Base-by-base conservation (phyloP, 2,888 invertebrate species). In the Rhamnusium bicolor region DNA sequence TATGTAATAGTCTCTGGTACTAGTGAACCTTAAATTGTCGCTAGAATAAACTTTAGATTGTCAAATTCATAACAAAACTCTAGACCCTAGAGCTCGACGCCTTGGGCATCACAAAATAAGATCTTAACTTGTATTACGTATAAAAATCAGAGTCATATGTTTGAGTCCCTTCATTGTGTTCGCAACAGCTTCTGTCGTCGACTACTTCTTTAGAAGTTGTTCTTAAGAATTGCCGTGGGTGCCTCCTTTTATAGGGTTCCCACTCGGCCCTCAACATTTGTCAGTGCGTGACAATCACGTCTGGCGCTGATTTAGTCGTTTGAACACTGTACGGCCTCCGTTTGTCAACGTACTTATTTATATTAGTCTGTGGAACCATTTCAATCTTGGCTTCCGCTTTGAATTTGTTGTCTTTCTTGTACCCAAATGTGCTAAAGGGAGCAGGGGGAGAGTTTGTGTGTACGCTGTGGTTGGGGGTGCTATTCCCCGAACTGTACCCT, bases 231-330 rank as follows among this genome's bases (percentile, higher is more conserved):
- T 87, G 89, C 86, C 90, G 90, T 84, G 91, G 91, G 86, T 89
- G 89, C 80, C 91, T 88, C 82, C 91, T 86, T 82, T 89, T 89
- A 86, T 91, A 91, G 72, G 91, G 91, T 85, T 91, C 91, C 91
- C 91, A 91, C 86, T 90, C 91, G 91, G 92, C 93, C 90, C 91
- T 90, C 91, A 92, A 82, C 89, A 89, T 87, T 83, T 91, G 93
- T 94, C 93, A 94, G 92, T 94, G 94, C 75, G 93, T 94, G 83
- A 96, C 96, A 85, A 96, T 95, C 83, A 96, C 96, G 88, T 96
- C 96, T 61, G 96, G 96, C 0, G 96, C 96, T 70, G 96, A 96
- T 84, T 96, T 95, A 72, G 95, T 95, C 70, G 96, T 95, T 86
- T 96, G 94, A 72, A 93, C 93, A 88, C 95, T 94, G 88, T 94